These are phyloP conservation scores for Theretra japonica DNA, from an alignment of 2,888 invertebrate genomes.

Conservation along the genomic window DNA sequence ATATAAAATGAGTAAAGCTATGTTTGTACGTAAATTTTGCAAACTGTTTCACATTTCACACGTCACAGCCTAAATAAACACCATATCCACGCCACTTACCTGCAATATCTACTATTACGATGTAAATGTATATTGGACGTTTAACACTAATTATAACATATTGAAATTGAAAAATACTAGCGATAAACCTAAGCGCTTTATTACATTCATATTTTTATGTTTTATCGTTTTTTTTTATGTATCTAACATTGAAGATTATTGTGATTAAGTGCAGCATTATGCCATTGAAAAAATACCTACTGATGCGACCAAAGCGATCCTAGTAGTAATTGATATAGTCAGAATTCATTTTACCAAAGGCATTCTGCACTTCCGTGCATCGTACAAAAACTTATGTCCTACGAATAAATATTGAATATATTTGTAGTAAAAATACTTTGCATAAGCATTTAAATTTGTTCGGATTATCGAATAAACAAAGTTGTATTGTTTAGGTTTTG, in stretches of 20 bases:
- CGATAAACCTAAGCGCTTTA: not conserved
- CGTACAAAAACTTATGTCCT: not conserved
- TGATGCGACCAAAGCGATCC: not conserved
- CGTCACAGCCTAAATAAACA: constrained; percentile 31
- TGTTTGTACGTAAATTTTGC: constrained; percentile 32
- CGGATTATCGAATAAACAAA: constrained; percentile 1
- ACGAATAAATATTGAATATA: constrained; percentile 22
- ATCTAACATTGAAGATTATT: not conserved
- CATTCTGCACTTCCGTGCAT: not conserved
- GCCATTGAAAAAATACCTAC: not conserved
- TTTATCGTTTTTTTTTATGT: not conserved
- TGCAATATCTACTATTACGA: constrained; percentile 2
- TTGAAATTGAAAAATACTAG: constrained; percentile 12
- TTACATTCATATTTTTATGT: not conserved
- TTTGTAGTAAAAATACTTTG: constrained; percentile 25
- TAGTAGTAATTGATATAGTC: not conserved
- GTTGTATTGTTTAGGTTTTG: not conserved
- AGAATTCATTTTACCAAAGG: not conserved
- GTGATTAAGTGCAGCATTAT: no score
- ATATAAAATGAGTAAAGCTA: constrained; percentile 24
- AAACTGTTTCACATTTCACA: constrained; percentile 1
- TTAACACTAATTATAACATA: constrained; percentile 1
- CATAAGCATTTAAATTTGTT: not conserved
- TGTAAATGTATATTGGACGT: constrained; percentile 19
- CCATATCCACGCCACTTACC: not conserved